Evolutionary conservation across 2,113 vertebrate genomes (phyloP), one percentile per base, ranked within the genome.

Genomic region (Rhineura floridana): DNA sequence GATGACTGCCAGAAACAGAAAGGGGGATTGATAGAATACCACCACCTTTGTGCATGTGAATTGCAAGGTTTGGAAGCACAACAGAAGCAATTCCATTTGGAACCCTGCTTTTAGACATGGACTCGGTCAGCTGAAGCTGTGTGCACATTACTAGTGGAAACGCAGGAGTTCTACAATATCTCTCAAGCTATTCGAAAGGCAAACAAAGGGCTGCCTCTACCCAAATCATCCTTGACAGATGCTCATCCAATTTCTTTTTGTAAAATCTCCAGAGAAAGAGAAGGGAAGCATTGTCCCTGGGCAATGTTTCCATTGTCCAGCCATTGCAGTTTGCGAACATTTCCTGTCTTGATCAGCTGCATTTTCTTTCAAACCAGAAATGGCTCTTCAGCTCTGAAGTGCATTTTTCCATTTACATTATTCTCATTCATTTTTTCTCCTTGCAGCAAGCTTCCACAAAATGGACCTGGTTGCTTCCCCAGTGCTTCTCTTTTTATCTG

Each of bases 281-380:
- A 55, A 36, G 48, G 25, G 50, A 8, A 52, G 23, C 63, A 42
- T 52, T 52, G 13, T 78, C 73, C 59, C 33, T 65, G 11, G 59
- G 84, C 55, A 78, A 36, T 30, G 63, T 78, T 65, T 78, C 12
- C 30, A 48, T n/a, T 63, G 42, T 78, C 17, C 73, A 50, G 33
- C 25, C 15, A 39, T 28, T 65, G 65, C 21, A 39, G 25, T 80
- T 50, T 79, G 63, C 69, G 75, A 69, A 42, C 9, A 39, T 79
- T 50, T 25, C 11, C 59, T 28, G 28, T 50, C 33, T 48, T 65
- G 19, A 83, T 70, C 46, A 69, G 39, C 63, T n/a, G 6, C 44
- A 77, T 46, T 85, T 76, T 63, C 55, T 86, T 86, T 73, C 69
- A 75, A 59, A 84, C 25, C 48, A 30, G 13, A 73, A 72, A 84